Evolutionary conservation across 2,888 invertebrate species (phyloP), one percentile per base, ranked within the genome.

Genomic region (Eucera pruinosa): DNA sequence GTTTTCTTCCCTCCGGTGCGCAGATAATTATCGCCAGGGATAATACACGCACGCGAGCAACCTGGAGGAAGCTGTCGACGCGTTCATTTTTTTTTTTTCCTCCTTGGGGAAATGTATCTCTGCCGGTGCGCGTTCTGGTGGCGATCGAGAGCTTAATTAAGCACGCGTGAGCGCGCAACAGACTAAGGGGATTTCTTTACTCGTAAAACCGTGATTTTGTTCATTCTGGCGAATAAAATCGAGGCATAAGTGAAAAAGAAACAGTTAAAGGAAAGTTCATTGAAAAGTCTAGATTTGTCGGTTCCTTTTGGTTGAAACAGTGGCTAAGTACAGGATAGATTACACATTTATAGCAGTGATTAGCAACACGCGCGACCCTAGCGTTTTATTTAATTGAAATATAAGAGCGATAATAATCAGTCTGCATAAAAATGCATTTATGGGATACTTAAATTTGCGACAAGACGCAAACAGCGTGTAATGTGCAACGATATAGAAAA

Each of bases 11-110:
- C 18, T 48, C 61, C 39, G n/a, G 69, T 48, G 54, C 45, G 47
- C 60, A 54, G 79, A 82, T 82, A 82, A 77, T 77, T 76, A 82
- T 74, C 74, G 71, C 66, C 43, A 23, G 57, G 64, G 68, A 77
- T 82, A 79, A 70, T 57, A 71, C 57, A 30, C 57, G 47, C 57
- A 64, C 55, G 67, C 62, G 55, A 65, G 48, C 25, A 39, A 58
- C 54, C 50, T 57, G 3, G 48, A 60, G 33, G 41, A 60, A 36
- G 62, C 62, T 66, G 43, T 62, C 58, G 27, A 55, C 65, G 62
- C 33, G 52, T 41, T 47, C 39, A 23, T 20, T 43, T 13, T 20
- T 45, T 45, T 52, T 67, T 33, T 52, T 4, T 6, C 5, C 6
- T n/a, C n/a, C n/a, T n/a, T 15, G 11, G 25, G 15, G 47, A 50